Evolutionary conservation across 2,888 invertebrate species (phyloP).

Genomic region (Eupsilia transversa): DNA sequence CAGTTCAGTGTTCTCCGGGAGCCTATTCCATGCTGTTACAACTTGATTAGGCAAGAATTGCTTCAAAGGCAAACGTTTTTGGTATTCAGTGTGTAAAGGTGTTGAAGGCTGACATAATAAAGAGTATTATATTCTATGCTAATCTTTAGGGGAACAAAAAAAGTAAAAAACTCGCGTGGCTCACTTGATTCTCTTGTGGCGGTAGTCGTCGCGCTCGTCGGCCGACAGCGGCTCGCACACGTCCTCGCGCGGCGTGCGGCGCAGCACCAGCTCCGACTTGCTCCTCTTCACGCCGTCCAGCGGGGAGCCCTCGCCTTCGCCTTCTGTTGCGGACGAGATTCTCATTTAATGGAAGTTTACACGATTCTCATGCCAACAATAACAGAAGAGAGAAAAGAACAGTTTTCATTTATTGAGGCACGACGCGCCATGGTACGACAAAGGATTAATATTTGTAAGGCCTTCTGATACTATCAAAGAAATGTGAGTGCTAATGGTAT

Average conservation of each 20-base stretch:
- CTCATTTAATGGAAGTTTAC: too few species aligned
- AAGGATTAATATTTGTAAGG: neutral
- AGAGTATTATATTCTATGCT: too few species aligned
- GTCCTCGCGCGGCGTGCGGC: constrained; percentile 75
- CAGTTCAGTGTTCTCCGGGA: neutral
- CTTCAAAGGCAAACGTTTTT: neutral
- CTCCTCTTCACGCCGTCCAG: constrained; percentile 83
- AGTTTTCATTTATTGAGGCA: neutral
- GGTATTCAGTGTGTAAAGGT: neutral
- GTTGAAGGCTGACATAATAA: neutral
- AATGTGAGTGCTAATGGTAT: neutral
- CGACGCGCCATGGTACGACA: neutral
- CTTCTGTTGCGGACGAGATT: constrained; percentile 64
- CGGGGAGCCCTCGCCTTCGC: constrained; percentile 74
- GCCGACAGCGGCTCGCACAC: constrained; percentile 80
- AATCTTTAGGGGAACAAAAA: too few species aligned
- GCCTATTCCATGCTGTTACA: neutral
- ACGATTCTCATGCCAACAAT: neutral
- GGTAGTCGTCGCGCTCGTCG: constrained; percentile 82
- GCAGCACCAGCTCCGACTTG: constrained; percentile 85
- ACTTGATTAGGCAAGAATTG: neutral
- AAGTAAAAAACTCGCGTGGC: neutral
- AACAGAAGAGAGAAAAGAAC: neutral
- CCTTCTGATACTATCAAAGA: neutral
- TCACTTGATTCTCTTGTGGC: constrained; percentile 82